These are phyloP conservation scores for Synanthedon tipuliformis DNA, from an alignment of 2,888 invertebrate genomes.

Conservation along the genomic window DNA sequence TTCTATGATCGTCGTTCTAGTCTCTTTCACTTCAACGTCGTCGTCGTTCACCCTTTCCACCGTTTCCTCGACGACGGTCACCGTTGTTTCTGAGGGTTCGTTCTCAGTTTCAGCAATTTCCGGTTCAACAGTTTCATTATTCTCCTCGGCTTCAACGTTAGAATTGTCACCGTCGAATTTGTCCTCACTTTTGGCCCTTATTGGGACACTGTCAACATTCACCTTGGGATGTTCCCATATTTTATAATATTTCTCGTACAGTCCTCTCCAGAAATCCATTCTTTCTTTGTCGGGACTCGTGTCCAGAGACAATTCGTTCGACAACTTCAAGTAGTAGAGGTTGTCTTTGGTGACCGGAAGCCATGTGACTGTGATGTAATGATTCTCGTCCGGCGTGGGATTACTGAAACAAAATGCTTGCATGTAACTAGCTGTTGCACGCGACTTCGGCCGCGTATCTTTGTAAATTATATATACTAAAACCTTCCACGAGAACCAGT, in stretches of 20 bases:
- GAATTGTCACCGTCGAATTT: not conserved
- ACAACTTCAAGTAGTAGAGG: conserved; percentile 38
- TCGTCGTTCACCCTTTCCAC: conserved; percentile 6
- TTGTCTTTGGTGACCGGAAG: conserved; percentile 48
- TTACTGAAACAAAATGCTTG: conserved; percentile 39
- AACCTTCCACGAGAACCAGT: too few species aligned
- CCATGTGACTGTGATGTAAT: conserved; percentile 50
- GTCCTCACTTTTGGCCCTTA: conserved; percentile 3
- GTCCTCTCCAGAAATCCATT: conserved; percentile 54
- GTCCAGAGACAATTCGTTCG: conserved; percentile 35
- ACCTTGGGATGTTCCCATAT: conserved; percentile 43
- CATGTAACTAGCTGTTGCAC: too few species aligned
- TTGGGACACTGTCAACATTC: conserved; percentile 15
- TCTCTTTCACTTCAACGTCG: not conserved
- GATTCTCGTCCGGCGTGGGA: conserved; percentile 56
- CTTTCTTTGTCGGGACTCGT: conserved; percentile 44
- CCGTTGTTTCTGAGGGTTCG: conserved; percentile 8
- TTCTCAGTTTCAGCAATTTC: conserved; percentile 10
- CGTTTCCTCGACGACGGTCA: conserved; percentile 5
- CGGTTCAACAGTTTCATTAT: conserved; percentile 9
- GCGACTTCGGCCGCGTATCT: too few species aligned
- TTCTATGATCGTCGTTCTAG: not conserved
- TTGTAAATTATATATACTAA: too few species aligned
- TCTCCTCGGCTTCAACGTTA: conserved; percentile 1
- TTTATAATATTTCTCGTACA: conserved; percentile 49